Conservation (phyloP, 2,797 vertebrate genomes). For the Anabacerthia variegaticeps region DNA sequence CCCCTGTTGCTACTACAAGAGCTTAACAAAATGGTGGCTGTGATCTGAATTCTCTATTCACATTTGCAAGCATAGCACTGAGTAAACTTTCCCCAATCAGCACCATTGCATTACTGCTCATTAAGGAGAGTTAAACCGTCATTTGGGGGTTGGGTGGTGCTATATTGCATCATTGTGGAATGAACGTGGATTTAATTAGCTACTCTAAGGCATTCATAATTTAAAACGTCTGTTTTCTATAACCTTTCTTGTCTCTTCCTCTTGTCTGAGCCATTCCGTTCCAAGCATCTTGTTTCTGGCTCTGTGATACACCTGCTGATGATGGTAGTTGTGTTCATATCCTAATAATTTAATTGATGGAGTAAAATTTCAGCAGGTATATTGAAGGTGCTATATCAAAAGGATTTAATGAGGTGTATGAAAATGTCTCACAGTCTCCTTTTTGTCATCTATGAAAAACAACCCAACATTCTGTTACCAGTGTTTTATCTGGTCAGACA, state of each 20-base stretch:
- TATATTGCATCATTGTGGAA: background rate
- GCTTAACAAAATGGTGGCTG: background rate
- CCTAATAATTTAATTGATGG: background rate
- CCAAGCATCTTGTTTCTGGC: background rate
- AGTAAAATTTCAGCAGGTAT: background rate
- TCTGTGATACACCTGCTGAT: background rate
- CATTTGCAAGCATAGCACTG: background rate
- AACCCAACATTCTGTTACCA: background rate
- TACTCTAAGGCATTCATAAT: background rate
- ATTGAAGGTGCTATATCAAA: background rate
- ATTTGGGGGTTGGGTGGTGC: accelerated
- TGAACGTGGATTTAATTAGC: background rate
- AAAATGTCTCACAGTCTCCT: background rate
- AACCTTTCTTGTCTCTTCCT: background rate
- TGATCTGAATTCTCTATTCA: background rate
- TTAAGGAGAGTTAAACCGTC: background rate
- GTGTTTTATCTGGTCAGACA: background rate
- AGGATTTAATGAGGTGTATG: background rate
- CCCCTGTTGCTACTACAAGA: background rate
- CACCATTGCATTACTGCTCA: background rate
- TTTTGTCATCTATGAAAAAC: background rate
- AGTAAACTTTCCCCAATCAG: background rate
- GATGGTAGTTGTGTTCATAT: background rate
- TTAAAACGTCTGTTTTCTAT: background rate
- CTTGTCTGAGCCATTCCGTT: background rate